Base-by-base conservation (phyloP, 2,797 vertebrate genomes). In the Coregonus suidteri region DNA sequence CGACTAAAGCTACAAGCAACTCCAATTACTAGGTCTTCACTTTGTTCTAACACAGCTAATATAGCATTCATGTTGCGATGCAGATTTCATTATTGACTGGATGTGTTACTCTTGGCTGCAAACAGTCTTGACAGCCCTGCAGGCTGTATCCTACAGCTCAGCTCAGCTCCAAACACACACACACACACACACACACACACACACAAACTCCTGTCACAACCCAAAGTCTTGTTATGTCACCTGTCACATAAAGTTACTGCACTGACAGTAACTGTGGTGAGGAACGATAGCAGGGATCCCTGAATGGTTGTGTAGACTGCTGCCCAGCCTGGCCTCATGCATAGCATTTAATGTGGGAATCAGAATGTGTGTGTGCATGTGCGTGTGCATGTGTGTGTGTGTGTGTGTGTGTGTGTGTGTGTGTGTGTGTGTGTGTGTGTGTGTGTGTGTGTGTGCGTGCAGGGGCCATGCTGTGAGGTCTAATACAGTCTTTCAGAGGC, bases 211-310 rank as follows among this genome's bases (percentile, higher is more conserved):
- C 86, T 85, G 82, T 88, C 85, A 79, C 4, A 4, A 82, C 89
- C 88, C 84, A 86, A 82, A 89, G 91, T 89, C 88, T 85, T 80
- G 88, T 84, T 89, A 89, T 90, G 90, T 90, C 91, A 91, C 90
- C 89, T 93, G 91, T 93, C 92, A 93, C 75, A 90, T 83, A 77
- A 86, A 90, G 91, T 93, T 90, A 93, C 86, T 77, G 59, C 75
- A 59, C 75, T 85, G 84, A 87, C 88, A 86, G 84, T 74, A 13
- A 75, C 62, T 4, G 81, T 34, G 30, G 11, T 47, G 79, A 84
- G 80, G 83, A 75, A 62, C 68, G 79, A 83, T 82, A 52, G 83
- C 77, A 7, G 89, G 89, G 85, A 77, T 85, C 76, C 83, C 1
- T 59, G 73, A 79, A 77, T 3, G 53, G 14, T 18, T 56, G 53